These are phyloP conservation scores for Ips typographus DNA, from an alignment of 1,140 invertebrate genomes.

Conservation along the genomic window DNA sequence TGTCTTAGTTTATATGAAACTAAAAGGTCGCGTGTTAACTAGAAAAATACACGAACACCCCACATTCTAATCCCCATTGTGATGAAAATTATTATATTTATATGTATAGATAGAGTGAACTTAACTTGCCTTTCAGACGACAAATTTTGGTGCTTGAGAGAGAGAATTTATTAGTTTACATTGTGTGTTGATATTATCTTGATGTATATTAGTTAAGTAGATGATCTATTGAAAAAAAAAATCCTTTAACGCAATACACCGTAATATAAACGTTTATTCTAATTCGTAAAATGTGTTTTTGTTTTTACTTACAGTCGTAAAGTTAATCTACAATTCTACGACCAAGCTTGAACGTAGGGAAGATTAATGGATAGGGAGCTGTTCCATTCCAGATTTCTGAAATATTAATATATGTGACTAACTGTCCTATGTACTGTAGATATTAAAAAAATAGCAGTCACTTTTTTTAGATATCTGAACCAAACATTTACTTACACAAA, in stretches of 20 bases:
- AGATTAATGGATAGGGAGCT: too few relatives aligned
- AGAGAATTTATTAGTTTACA: slow-evolving; percentile 31
- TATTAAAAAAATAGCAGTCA: too few relatives aligned
- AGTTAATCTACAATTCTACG: too few relatives aligned
- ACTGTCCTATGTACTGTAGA: too few relatives aligned
- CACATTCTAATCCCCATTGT: slow-evolving; percentile 24
- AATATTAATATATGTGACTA: too few relatives aligned
- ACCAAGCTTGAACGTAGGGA: too few relatives aligned
- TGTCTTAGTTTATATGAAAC: too few relatives aligned
- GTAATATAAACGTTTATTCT: slow-evolving; percentile 31
- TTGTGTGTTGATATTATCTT: slow-evolving; percentile 33
- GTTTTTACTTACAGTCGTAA: background rate
- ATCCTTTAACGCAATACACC: slow-evolving; percentile 19
- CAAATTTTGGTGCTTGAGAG: slow-evolving; percentile 32
- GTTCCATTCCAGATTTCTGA: too few relatives aligned
- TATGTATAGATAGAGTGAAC: slow-evolving; percentile 22
- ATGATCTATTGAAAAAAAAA: background rate
- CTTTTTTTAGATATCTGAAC: too few relatives aligned
- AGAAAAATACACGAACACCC: background rate
- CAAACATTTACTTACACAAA: too few relatives aligned
- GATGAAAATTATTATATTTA: slow-evolving; percentile 20
- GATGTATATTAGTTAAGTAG: slow-evolving; percentile 21
- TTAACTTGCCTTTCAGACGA: slow-evolving; percentile 32
- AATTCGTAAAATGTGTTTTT: slow-evolving; percentile 6
- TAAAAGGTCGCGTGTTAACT: background rate